Evolutionary conservation across 2,888 invertebrate genomes (phyloP).

Genomic region (Altica lythri): DNA sequence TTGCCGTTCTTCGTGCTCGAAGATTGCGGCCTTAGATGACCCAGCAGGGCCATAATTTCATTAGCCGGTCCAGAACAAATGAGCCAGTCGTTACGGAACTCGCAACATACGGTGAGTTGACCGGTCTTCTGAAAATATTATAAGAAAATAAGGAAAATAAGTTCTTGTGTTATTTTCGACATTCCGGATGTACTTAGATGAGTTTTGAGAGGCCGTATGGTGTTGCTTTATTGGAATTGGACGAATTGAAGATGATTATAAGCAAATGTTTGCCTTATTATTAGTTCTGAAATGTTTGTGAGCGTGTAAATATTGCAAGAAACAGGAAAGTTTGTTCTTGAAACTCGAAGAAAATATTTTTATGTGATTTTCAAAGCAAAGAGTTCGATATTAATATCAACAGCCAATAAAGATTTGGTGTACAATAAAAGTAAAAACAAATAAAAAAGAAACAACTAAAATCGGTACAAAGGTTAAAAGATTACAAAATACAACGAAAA

Average conservation of each 20-base stretch:
- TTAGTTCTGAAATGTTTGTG: conserved; percentile 2
- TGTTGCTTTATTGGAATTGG: conserved; percentile 16
- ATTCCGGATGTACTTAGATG: conserved; percentile 18
- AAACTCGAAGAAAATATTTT: no score
- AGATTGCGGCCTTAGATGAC: conserved; percentile 52
- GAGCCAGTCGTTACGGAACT: conserved; percentile 53
- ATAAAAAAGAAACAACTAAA: no score
- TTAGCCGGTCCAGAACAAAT: conserved; percentile 61
- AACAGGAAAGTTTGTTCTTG: no score
- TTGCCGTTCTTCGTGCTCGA: no score
- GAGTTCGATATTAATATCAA: no score
- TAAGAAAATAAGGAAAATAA: conserved; percentile 23
- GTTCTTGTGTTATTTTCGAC: conserved; percentile 19
- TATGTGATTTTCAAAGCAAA: no score
- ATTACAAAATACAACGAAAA: no score
- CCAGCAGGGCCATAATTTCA: conserved; percentile 62
- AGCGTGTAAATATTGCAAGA: no score
- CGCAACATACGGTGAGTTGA: conserved; percentile 49
- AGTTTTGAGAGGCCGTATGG: conserved; percentile 12
- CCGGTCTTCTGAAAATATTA: conserved; percentile 15
- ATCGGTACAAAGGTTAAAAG: no score
- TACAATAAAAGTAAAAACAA: no score
- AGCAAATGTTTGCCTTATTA: conserved; percentile 23
- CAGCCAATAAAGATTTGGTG: no score
- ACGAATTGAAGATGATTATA: conserved; percentile 20